Conservation (phyloP, 2,797 vertebrate species). For the Coendou prehensilis region DNA sequence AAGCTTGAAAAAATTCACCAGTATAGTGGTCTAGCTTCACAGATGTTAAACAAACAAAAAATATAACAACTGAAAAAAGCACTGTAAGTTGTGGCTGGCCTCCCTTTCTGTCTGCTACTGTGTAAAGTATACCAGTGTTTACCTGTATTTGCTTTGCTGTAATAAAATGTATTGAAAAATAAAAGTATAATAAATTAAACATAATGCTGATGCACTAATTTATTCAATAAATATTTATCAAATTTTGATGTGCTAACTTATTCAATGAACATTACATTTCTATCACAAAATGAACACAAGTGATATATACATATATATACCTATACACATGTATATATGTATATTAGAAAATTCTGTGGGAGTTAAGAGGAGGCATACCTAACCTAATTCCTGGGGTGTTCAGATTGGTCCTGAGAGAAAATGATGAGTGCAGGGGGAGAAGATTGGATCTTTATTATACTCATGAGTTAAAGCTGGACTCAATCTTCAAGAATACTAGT, state of each 20-base stretch:
- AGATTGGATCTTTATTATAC: neutral
- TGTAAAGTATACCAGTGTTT: slow-evolving; percentile 64
- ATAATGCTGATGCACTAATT: slow-evolving; percentile 35
- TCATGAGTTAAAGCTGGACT: slow-evolving; percentile 4
- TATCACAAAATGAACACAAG: neutral
- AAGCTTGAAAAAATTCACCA: slow-evolving; percentile 57
- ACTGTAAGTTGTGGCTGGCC: slow-evolving; percentile 67
- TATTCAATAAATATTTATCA: slow-evolving; percentile 39
- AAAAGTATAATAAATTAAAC: slow-evolving; percentile 68
- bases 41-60: slow-evolving; percentile 66
- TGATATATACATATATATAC: neutral
- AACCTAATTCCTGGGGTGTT: neutral
- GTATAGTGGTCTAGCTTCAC: slow-evolving; percentile 57
- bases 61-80: slow-evolving; percentile 56
- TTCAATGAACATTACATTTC: neutral
- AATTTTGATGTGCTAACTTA: neutral
- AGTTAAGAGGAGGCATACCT: neutral
- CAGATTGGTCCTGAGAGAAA: neutral
- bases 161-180: slow-evolving; percentile 68
- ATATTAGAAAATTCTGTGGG: neutral
- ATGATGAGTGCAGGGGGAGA: neutral
- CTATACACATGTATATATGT: neutral
- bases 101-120: slow-evolving; percentile 62
- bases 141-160: slow-evolving; percentile 74
- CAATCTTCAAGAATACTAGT: neutral